Conservation (phyloP, 2,888 invertebrate genomes). For the Euplexia lucipara region DNA sequence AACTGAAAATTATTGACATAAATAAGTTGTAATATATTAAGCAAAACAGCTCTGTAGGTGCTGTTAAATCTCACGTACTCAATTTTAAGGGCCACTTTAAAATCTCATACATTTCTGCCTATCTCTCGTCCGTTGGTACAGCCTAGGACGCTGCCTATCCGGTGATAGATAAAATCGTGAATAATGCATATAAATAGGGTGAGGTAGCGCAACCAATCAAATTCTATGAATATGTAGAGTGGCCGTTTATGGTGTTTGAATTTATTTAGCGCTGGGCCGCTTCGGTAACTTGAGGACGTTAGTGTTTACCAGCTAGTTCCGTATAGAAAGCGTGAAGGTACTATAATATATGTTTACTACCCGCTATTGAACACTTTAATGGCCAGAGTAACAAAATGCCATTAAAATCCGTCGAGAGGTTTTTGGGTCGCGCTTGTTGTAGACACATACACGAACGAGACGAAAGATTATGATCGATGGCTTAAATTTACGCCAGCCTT, state of each 20-base stretch:
- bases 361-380: constrained; percentile 38
- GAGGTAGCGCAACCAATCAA: constrained; percentile 57
- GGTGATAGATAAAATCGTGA: constrained; percentile 55
- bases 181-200: constrained; percentile 59
- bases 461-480: constrained; percentile 34
- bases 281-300: constrained; percentile 19
- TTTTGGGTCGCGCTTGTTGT: constrained; percentile 33
- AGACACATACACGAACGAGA: constrained; percentile 4
- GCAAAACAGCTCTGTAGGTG: not conserved
- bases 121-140: constrained; percentile 17
- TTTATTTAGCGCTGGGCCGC: constrained; percentile 38
- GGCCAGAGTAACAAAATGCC: constrained; percentile 28
- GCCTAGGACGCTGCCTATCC: constrained; percentile 45
- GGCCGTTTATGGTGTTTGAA: constrained; percentile 52
- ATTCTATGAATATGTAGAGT: constrained; percentile 58
- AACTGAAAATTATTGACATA: not conserved
- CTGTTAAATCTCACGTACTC: not conserved
- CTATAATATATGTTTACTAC: constrained; percentile 30
- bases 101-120: constrained; percentile 31
- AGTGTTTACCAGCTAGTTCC: constrained; percentile 42
- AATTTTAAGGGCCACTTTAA: constrained; percentile 28
- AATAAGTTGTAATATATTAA: not conserved
- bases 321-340: constrained; percentile 48
- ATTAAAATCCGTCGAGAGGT: constrained; percentile 46
- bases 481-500: constrained; percentile 19